These are phyloP conservation scores for Alethe castanea DNA, from an alignment of 2,113 vertebrate genomes.

Conservation along the genomic window DNA sequence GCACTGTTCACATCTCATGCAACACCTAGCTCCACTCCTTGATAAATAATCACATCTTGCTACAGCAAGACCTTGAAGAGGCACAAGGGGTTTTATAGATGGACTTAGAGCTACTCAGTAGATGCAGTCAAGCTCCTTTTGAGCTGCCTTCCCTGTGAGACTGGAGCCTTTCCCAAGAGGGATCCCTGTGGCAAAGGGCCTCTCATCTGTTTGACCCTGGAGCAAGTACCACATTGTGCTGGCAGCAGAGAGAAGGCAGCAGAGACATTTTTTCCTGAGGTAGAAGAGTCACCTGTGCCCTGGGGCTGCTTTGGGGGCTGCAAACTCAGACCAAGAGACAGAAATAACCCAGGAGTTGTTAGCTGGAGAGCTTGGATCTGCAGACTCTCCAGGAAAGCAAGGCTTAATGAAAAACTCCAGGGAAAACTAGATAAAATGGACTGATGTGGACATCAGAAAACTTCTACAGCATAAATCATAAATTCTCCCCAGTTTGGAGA, in stretches of 20 bases:
- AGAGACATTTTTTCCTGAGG: neutral
- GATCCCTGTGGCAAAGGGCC: neutral
- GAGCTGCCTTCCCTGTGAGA: neutral
- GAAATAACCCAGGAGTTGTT: neutral
- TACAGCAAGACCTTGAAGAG: neutral
- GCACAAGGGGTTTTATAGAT: accelerated
- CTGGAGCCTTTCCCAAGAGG: neutral
- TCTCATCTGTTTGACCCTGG: neutral
- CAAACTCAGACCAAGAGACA: neutral
- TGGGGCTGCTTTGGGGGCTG: neutral
- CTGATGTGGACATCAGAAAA: neutral
- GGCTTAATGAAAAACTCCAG: neutral
- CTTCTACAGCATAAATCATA: neutral
- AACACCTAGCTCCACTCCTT: neutral
- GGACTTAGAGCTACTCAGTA: neutral
- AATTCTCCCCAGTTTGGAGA: neutral
- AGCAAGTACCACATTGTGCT: neutral
- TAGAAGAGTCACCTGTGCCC: neutral
- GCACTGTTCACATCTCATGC: neutral
- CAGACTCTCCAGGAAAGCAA: neutral
- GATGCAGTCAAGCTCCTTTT: neutral
- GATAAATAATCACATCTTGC: neutral
- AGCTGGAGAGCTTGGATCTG: neutral
- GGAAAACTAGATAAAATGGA: neutral
- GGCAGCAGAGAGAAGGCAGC: neutral